A percentile compares a stretch with the other conserved stretches of the same genome.
Conservation (phyloP, 2,113 vertebrate genomes). For the Oncorhynchus gorbuscha region DNA sequence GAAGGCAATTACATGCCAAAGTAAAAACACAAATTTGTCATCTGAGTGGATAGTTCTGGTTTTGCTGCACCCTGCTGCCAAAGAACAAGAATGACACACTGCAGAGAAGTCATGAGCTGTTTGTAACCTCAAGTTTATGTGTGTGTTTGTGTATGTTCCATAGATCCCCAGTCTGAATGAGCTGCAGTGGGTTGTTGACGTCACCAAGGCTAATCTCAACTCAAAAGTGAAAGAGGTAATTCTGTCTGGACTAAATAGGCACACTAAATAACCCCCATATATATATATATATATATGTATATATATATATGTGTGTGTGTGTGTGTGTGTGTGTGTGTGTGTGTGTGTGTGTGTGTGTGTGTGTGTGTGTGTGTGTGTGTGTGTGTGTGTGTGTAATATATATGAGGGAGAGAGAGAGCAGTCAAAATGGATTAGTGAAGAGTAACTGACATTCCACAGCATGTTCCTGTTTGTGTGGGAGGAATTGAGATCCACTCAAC, state of each 20-base stretch:
- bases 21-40: no score
- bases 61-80: constrained; percentile 52
- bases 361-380: no score
- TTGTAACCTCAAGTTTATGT: background rate
- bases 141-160: constrained; percentile 4
- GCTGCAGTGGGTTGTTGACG: constrained; percentile 46
- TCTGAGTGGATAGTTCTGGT: background rate
- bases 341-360: no score
- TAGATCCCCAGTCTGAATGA: constrained; percentile 47
- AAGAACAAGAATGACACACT: background rate
- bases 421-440: no score
- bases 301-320: no score
- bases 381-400: no score
- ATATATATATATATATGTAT: no score
- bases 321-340: no score
- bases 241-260: background rate
- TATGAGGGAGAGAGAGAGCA: background rate
- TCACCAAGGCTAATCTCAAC: constrained; percentile 45
- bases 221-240: constrained; percentile 55
- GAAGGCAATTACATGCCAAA: no score
- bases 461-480: no score
- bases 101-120: background rate
- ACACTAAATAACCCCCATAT: background rate
- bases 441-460: no score
- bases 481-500: no score